Conservation (phyloP, 2,113 vertebrate species). For the Baryphthengus martii region DNA sequence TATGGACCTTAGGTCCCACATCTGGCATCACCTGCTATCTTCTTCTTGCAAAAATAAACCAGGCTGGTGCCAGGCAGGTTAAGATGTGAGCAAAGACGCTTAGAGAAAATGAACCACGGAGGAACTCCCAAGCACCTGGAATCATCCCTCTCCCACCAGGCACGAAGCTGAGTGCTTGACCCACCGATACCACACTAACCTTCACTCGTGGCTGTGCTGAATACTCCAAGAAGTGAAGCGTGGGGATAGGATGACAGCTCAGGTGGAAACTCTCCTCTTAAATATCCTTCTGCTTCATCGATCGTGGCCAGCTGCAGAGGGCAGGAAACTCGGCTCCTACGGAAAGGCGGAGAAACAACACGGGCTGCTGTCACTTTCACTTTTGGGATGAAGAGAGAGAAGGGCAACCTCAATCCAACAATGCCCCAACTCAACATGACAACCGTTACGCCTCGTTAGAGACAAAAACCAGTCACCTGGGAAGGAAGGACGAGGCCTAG, state of each 20-base stretch:
- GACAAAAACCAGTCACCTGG: neutral
- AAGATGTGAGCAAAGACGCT: neutral
- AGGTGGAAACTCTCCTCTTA: conserved; percentile 73
- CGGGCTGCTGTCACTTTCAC: accelerated
- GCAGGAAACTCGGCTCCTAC: conserved; percentile 69
- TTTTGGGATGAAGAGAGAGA: neutral
- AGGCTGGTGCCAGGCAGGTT: neutral
- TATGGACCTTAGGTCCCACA: neutral
- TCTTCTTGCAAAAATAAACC: neutral
- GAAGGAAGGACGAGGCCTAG: neutral
- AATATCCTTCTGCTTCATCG: conserved; percentile 82
- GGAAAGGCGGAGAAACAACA: neutral
- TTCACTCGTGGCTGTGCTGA: conserved; percentile 63
- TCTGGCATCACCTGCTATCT: neutral
- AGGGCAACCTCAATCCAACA: neutral
- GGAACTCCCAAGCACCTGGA: neutral
- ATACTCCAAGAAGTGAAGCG: conserved; percentile 80
- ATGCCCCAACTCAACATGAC: neutral
- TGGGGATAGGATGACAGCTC: conserved; percentile 50
- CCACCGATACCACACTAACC: conserved; percentile 64
- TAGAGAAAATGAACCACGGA: neutral
- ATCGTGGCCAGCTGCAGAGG: conserved; percentile 74
- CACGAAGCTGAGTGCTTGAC: neutral
- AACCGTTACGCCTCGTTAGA: neutral
- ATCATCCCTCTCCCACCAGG: neutral